Base-by-base conservation (phyloP, 2,797 vertebrate genomes). In the Sparidentex hasta region DNA sequence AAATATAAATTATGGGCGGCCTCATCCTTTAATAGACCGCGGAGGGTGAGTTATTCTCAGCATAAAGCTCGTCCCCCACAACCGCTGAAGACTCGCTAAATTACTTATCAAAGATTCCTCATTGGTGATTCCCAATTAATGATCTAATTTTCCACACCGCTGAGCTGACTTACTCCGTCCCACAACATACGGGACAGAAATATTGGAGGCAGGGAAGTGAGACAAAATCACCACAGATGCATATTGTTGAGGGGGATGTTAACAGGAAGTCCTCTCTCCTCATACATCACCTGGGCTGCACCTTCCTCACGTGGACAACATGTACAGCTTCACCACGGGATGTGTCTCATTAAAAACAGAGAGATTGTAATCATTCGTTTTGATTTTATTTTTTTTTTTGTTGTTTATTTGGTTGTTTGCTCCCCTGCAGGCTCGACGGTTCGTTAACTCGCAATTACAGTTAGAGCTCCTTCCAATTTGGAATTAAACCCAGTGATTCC, bases 91-190 rank as follows among this genome's bases (percentile, higher is more conserved):
- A 78, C 71, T 78, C 69, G 55, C 81, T 87, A 89, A 91, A 93
- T 91, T 85, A 92, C 91, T 88, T 90, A 91, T 93, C 87, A 94
- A 83, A 84, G 83, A 93, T 87, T 94, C 80, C 88, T 90, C 87
- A 88, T 88, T 93, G 86, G 94, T 92, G 90, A 92, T 87, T 95
- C 87, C 87, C 88, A 95, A 95, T 95, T 94, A 94, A 93, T 82
- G 86, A 93, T 91, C 82, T 94, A 84, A 95, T 95, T 96, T 95
- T 95, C 92, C 92, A 92, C 93, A 86, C 89, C 63, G 29, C 76
- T 93, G 94, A 75, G 80, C 90, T 52, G 80, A 87, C 88, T 84
- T 85, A 54, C 80, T 83, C 79, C 65, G 68, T 90, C 86, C 88
- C 71, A 23, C 82, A 91, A 87, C 93, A 93, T 89, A 94, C 66